Evolutionary conservation across 2,113 vertebrate species (phyloP), one percentile per base, ranked within the genome.

Genomic region (Eidolon helvum): DNA sequence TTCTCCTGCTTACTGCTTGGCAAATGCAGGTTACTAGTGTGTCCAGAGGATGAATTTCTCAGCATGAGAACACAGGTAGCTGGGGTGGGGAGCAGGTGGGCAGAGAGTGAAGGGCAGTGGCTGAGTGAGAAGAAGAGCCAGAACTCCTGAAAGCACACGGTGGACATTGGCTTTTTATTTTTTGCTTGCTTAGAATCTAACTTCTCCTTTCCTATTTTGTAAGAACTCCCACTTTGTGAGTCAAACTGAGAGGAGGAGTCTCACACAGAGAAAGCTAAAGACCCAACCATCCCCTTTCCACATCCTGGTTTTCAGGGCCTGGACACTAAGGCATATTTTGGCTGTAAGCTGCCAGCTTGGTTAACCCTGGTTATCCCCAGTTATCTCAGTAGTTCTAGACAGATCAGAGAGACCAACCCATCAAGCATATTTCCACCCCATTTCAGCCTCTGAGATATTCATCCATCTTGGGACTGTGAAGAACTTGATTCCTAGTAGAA

Each of bases 391-490:
- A 48, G 10, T 43, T 75, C 14, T 65, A 63, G 45, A 38, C n/a
- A 59, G 19, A 55, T 19, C 5, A n/a, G 45, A 75, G 18, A 90
- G 33, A 55, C 10, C 28, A 21, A 10, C 10, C 19, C 21, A 21
- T 63, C 10, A 40, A 53, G 50, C 35, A 1, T 4, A n/a, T 55
- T 78, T 38, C 26, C 0, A 24, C 21, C 16, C 0, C 75, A 53
- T 43, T 75, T 87, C 14, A 50, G 61, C 68, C 55, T 55, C 24
- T 18, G 24, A 65, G 43, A 38, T 53, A 12, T 65, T 55, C 43
- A 38, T 26, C 50, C 11, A 1, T 28, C 24, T 48, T 24, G 63
- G 7, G 22, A 57, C 45, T 0, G 0, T 0, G 26, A n/a, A 79
- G 68, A 48, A 48, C 1, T 21, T 63, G 28, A 30, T n/a, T 38